Evolutionary conservation across 2,888 invertebrate species (phyloP).

Genomic region (Trissoscelio sp.): DNA sequence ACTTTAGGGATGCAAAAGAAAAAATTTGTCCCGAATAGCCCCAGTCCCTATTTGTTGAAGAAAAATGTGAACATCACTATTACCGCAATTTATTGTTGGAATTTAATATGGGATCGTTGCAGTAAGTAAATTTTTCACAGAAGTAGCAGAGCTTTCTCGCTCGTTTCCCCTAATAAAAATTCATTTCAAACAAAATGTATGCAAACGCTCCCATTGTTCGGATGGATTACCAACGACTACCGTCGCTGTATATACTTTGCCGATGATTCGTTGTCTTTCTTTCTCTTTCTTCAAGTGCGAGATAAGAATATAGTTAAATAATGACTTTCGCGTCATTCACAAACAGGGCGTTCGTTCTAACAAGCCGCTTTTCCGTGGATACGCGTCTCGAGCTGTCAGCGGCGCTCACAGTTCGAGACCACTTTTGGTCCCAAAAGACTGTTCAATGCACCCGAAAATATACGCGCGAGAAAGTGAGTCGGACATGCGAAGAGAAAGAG

Average conservation of each 20-base stretch:
- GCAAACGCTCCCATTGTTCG: slow-evolving; percentile 45
- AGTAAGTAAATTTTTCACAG: slow-evolving; percentile 33
- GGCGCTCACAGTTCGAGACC: slow-evolving; percentile 21
- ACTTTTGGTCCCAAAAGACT: slow-evolving; percentile 37
- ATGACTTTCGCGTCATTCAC: slow-evolving; percentile 57
- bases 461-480: not conserved
- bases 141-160: slow-evolving; percentile 17
- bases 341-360: slow-evolving; percentile 57
- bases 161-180: slow-evolving; percentile 49
- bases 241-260: slow-evolving; percentile 29
- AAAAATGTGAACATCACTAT: slow-evolving; percentile 16
- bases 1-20: too few species aligned
- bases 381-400: slow-evolving; percentile 44
- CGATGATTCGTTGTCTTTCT: slow-evolving; percentile 36
- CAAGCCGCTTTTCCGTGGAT: slow-evolving; percentile 61
- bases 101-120: not conserved
- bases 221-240: slow-evolving; percentile 46
- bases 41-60: too few species aligned
- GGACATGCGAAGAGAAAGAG: slow-evolving; percentile 5
- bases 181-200: slow-evolving; percentile 40
- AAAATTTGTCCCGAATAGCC: too few species aligned
- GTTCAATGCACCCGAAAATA: slow-evolving; percentile 39
- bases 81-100: slow-evolving; percentile 8
- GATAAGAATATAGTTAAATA: slow-evolving; percentile 58
- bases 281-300: slow-evolving; percentile 15